Conservation (phyloP, 1,140 invertebrate genomes). For the Seison nebaliae region DNA sequence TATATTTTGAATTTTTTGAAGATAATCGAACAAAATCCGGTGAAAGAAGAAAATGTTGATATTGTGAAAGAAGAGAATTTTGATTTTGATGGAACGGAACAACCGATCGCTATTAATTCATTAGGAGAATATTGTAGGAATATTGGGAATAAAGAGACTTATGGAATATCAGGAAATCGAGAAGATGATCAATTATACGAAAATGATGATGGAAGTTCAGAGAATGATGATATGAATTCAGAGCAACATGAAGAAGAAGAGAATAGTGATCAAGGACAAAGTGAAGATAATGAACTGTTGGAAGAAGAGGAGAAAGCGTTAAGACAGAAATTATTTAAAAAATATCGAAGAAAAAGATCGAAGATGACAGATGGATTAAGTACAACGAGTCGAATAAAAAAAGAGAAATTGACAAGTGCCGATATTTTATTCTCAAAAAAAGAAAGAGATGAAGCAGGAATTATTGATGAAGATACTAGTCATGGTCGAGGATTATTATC, state of each 20-base stretch:
- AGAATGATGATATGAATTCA: neutral
- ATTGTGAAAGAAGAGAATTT: conserved; percentile 13
- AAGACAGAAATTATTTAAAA: conserved; percentile 1
- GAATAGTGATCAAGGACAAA: conserved; percentile 17
- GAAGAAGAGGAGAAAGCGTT: conserved; percentile 7
- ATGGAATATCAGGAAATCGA: conserved; percentile 38
- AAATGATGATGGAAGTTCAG: neutral
- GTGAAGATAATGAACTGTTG: neutral
- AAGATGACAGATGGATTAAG: conserved; percentile 19
- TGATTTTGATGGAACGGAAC: conserved; percentile 3
- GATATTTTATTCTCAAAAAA: conserved; percentile 21
- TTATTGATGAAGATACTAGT: conserved; percentile 75
- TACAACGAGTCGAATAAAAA: conserved; percentile 19
- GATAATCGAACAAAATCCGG: conserved; percentile 13
- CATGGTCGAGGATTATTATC: conserved; percentile 66
- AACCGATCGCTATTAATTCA: conserved; percentile 52
- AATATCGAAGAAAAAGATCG: conserved; percentile 8
- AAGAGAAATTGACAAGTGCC: conserved; percentile 43
- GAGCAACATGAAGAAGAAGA: conserved; percentile 25
- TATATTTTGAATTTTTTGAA: too few species aligned
- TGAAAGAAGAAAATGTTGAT: conserved; percentile 11
- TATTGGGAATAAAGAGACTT: conserved; percentile 43
- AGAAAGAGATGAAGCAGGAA: conserved; percentile 27
- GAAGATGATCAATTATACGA: conserved; percentile 37
- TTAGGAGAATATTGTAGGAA: conserved; percentile 88